A percentile compares a stretch with the other conserved stretches of the same genome.
These are phyloP conservation scores for Cephalotes varians DNA, from an alignment of 2,888 invertebrate genomes.

Conservation along the genomic window DNA sequence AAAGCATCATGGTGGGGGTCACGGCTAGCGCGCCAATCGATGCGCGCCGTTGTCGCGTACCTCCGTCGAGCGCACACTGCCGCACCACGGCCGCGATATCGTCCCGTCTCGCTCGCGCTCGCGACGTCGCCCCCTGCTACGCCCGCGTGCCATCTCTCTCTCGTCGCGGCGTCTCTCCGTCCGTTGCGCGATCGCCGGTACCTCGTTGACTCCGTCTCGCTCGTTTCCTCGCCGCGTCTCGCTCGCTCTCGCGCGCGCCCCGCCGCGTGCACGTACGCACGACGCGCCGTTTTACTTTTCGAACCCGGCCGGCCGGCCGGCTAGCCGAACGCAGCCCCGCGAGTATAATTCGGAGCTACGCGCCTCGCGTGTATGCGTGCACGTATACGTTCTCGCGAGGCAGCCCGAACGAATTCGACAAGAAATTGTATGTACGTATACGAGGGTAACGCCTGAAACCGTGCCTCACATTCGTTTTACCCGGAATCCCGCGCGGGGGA, in stretches of 20 bases:
- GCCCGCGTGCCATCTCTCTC: constrained; percentile 28
- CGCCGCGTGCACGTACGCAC: not conserved
- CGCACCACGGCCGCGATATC: not conserved
- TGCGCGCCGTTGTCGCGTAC: constrained; percentile 80
- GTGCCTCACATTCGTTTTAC: not conserved
- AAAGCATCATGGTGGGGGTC: constrained; percentile 85
- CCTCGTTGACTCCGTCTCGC: constrained; percentile 24
- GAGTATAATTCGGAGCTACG: constrained; percentile 66
- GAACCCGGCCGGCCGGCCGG: constrained; percentile 58
- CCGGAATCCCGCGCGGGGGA: not conserved
- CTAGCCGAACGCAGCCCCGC: constrained; percentile 58
- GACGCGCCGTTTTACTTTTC: constrained; percentile 75
- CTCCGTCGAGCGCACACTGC: constrained; percentile 62
- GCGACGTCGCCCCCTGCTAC: constrained; percentile 19
- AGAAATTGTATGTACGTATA: not conserved
- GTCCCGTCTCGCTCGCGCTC: constrained; percentile 20
- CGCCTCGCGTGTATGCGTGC: not conserved
- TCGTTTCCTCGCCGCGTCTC: constrained; percentile 27
- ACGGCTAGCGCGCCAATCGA: constrained; percentile 85
- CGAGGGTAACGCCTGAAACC: constrained; percentile 17
- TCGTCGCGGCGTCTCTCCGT: constrained; percentile 10
- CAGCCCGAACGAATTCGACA: constrained; percentile 10
- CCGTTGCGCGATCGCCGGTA: constrained; percentile 48
- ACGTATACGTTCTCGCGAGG: not conserved
- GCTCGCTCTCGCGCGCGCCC: not conserved